A percentile compares a stretch with the other conserved stretches of the same genome.
Evolutionary conservation across 1,140 invertebrate species (phyloP).

Genomic region (Drosophila kanapiae): DNA sequence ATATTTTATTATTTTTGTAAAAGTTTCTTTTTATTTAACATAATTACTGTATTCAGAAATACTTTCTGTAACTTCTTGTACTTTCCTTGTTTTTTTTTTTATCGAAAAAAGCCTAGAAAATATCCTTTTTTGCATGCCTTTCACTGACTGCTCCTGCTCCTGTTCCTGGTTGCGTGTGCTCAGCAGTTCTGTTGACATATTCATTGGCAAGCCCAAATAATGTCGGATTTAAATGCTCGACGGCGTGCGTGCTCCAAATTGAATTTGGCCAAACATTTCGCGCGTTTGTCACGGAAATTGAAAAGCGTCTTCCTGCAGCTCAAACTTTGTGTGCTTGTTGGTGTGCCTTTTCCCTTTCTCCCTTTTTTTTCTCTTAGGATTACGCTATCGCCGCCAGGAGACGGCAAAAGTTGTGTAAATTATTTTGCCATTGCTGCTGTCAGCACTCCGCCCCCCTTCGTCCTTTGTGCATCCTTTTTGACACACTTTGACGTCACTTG

Average conservation of each 20-base stretch:
- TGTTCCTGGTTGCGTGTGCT: conserved; percentile 35
- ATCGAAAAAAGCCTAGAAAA: background rate
- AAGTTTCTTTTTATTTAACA: too few relatives aligned
- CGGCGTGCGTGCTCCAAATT: conserved; percentile 62
- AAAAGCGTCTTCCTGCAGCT: conserved; percentile 54
- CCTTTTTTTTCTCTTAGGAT: conserved; percentile 12
- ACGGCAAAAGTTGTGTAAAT: conserved; percentile 78
- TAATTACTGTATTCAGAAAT: too few relatives aligned
- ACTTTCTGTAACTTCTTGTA: background rate
- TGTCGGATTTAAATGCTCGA: conserved; percentile 79
- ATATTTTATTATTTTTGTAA: too few relatives aligned
- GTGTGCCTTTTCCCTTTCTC: conserved; percentile 31
- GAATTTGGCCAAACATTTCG: conserved; percentile 66
- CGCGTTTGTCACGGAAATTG: conserved; percentile 78
- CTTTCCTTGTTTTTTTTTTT: background rate
- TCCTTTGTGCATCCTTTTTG: conserved; percentile 58
- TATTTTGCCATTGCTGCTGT: conserved; percentile 70
- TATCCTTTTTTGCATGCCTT: background rate
- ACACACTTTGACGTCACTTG: conserved; percentile 79
- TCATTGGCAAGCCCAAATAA: conserved; percentile 81
- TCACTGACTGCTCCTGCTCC: background rate
- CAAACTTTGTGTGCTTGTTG: conserved; percentile 24
- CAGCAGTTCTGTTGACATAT: conserved; percentile 78
- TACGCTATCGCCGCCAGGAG: conserved; percentile 41
- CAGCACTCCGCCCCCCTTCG: conserved; percentile 4